These are phyloP conservation scores for Hipparchia semele DNA, from an alignment of 2,888 invertebrate genomes.

Conservation along the genomic window DNA sequence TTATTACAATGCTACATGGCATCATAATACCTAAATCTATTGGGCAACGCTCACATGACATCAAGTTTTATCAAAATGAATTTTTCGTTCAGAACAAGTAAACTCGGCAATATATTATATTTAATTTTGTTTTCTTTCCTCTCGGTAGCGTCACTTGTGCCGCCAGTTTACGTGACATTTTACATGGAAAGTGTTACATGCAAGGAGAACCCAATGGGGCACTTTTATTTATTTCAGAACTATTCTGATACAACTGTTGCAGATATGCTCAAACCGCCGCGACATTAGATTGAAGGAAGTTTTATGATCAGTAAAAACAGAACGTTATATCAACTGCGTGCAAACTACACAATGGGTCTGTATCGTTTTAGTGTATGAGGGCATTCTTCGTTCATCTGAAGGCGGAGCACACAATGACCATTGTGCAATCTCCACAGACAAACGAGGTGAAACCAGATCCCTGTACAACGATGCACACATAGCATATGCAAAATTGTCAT, in stretches of 20 bases:
- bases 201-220: constrained; percentile 56
- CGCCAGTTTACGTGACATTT: constrained; percentile 62
- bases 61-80: constrained; percentile 33
- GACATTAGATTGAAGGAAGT: background rate
- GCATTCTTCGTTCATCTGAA: constrained; percentile 64
- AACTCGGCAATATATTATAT: constrained; percentile 45
- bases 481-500: constrained; percentile 29
- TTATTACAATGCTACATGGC: background rate
- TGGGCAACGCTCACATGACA: background rate
- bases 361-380: constrained; percentile 55
- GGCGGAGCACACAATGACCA: constrained; percentile 67
- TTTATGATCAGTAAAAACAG: constrained; percentile 28
- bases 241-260: constrained; percentile 10
- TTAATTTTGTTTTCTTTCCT: constrained; percentile 54
- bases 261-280: constrained; percentile 17
- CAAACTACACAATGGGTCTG: constrained; percentile 58
- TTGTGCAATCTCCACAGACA: constrained; percentile 62
- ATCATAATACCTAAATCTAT: constrained; percentile 13
- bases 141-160: constrained; percentile 57
- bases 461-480: constrained; percentile 42
- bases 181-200: constrained; percentile 50
- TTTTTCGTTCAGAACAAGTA: constrained; percentile 32
- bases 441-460: constrained; percentile 64
- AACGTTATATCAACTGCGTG: constrained; percentile 31
- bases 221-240: constrained; percentile 53